Conservation (phyloP, 2,113 vertebrate species). For the Origma solitaria region DNA sequence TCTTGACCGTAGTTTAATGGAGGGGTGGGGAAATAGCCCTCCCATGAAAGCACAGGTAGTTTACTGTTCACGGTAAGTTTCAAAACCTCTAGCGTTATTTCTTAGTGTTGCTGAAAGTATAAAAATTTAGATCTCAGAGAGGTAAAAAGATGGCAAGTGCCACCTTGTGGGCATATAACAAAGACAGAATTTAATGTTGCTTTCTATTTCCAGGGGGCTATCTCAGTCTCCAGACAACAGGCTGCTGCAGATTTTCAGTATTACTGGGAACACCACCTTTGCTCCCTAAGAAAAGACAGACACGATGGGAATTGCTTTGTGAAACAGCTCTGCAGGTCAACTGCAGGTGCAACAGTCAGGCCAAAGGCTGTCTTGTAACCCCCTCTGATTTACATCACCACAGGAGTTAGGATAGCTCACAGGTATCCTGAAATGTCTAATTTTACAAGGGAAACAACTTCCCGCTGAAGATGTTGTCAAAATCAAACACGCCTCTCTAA, state of each 20-base stretch:
- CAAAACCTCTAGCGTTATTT: background rate
- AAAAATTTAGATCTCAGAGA: background rate
- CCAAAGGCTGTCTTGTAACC: background rate
- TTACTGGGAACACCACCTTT: background rate
- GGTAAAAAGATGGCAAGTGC: slow-evolving; percentile 67
- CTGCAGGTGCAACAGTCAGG: background rate
- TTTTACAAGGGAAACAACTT: background rate
- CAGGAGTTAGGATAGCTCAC: fast-evolving
- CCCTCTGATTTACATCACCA: background rate
- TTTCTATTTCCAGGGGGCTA: background rate
- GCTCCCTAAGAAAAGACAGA: background rate
- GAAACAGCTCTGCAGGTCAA: background rate
- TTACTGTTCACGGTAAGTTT: background rate
- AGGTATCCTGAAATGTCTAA: background rate
- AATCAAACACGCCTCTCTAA: background rate
- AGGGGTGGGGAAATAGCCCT: background rate
- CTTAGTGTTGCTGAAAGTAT: background rate
- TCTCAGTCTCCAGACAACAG: background rate
- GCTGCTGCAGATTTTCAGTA: background rate
- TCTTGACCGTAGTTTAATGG: background rate
- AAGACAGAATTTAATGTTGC: background rate
- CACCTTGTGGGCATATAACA: slow-evolving; percentile 72
- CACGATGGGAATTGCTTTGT: background rate
- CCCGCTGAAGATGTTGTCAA: background rate
- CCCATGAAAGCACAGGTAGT: background rate